These are phyloP conservation scores for Brachycybe producta DNA, from an alignment of 2,888 invertebrate species.

Conservation along the genomic window DNA sequence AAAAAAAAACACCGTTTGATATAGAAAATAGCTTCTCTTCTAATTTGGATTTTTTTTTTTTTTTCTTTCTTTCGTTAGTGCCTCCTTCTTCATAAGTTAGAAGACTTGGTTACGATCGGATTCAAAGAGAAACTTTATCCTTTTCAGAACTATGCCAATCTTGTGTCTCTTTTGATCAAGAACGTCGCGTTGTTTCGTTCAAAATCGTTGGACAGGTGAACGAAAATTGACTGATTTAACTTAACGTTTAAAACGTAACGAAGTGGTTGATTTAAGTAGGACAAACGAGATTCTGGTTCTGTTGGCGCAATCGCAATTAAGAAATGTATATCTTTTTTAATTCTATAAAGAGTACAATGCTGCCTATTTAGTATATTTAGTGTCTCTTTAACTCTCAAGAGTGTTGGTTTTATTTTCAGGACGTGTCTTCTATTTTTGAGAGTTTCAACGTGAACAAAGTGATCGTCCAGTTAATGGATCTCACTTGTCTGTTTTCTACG, in stretches of 20 bases:
- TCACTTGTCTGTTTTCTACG: neutral
- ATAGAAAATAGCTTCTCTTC: no score
- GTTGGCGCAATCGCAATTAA: neutral
- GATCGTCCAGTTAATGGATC: neutral
- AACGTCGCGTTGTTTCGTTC: neutral
- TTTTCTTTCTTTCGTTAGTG: constrained; percentile 1
- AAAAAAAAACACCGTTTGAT: neutral
- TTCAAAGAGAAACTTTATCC: neutral
- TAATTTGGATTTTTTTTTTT: neutral
- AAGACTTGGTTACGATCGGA: neutral
- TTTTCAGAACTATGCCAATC: constrained; percentile 4
- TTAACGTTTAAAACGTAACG: neutral
- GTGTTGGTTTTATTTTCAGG: neutral
- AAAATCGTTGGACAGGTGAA: neutral
- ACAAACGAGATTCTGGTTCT: neutral
- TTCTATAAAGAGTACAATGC: neutral
- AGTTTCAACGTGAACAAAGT: neutral
- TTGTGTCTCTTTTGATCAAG: neutral
- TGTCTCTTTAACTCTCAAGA: neutral
- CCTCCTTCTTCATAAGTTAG: neutral
- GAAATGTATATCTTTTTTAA: no score
- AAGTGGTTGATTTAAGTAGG: neutral
- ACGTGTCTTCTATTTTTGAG: neutral
- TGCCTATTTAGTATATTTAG: neutral
- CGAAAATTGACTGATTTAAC: neutral